These are phyloP conservation scores for Hypercompe scribonia DNA, from an alignment of 2,888 invertebrate species.

Conservation along the genomic window DNA sequence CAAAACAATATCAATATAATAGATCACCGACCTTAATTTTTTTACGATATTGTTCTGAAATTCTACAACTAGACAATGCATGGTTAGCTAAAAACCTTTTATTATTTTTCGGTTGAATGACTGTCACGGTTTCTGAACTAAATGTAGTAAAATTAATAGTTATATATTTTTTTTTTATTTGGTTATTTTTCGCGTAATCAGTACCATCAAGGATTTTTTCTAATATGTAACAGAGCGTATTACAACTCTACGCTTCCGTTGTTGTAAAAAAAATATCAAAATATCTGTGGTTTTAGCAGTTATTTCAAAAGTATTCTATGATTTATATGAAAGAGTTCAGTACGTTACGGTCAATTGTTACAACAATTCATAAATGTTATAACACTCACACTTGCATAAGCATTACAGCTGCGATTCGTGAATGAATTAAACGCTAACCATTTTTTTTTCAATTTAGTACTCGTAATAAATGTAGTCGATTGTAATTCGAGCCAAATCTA, in stretches of 20 bases:
- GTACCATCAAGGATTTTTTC: slow-evolving; percentile 27
- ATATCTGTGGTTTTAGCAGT: neutral
- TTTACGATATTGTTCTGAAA: slow-evolving; percentile 27
- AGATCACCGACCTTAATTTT: slow-evolving; percentile 35
- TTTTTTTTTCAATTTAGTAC: neutral
- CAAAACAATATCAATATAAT: slow-evolving; percentile 32
- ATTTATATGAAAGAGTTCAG: neutral
- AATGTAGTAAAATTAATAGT: slow-evolving; percentile 31
- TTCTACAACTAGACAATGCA: slow-evolving; percentile 34
- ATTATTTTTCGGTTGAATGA: slow-evolving; percentile 32
- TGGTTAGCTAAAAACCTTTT: slow-evolving; percentile 26
- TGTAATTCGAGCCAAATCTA: no score
- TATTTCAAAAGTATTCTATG: slow-evolving; percentile 1
- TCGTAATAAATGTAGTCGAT: neutral
- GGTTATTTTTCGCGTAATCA: slow-evolving; percentile 18
- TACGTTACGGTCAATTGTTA: neutral
- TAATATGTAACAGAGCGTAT: slow-evolving; percentile 11
- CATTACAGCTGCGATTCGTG: neutral
- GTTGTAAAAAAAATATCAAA: neutral
- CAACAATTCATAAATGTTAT: neutral
- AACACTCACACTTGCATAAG: neutral
- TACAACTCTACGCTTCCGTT: neutral
- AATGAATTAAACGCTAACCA: neutral
- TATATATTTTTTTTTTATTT: slow-evolving; percentile 18
- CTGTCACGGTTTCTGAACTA: slow-evolving; percentile 38